These are phyloP conservation scores for Oreamnos americanus DNA, from an alignment of 2,113 vertebrate species.

Conservation along the genomic window DNA sequence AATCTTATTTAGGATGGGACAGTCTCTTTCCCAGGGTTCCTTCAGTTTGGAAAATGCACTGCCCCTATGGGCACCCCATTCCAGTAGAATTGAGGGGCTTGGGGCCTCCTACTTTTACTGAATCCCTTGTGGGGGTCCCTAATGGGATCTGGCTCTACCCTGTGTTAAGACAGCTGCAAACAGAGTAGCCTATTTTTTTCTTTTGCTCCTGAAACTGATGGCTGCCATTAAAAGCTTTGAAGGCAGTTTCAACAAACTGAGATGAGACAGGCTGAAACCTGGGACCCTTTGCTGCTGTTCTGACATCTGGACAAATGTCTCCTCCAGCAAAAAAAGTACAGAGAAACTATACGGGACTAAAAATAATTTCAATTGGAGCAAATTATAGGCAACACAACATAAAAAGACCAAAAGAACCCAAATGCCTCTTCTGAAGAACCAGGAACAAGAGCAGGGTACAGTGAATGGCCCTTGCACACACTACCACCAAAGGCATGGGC, in stretches of 20 bases:
- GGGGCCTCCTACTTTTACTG: background rate
- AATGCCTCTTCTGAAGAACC: background rate
- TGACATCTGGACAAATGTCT: background rate
- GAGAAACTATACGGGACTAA: background rate
- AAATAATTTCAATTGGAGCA: background rate
- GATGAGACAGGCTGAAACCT: background rate
- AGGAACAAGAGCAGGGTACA: background rate
- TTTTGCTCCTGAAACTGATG: background rate
- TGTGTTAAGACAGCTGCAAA: background rate
- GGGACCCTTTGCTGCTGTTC: background rate
- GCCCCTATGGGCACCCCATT: background rate
- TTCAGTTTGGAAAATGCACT: background rate
- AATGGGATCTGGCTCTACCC: background rate
- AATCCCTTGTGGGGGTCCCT: background rate
- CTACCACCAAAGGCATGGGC: background rate
- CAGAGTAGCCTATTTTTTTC: background rate
- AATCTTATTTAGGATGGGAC: background rate
- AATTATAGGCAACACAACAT: background rate
- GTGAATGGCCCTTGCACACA: background rate
- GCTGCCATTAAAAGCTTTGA: background rate
- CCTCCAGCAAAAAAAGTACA: background rate
- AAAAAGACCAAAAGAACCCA: background rate
- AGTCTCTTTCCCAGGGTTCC: background rate
- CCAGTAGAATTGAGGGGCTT: background rate
- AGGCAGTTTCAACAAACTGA: background rate